Evolutionary conservation across 2,113 vertebrate species (phyloP).

Genomic region (Syngnathus scovelli): DNA sequence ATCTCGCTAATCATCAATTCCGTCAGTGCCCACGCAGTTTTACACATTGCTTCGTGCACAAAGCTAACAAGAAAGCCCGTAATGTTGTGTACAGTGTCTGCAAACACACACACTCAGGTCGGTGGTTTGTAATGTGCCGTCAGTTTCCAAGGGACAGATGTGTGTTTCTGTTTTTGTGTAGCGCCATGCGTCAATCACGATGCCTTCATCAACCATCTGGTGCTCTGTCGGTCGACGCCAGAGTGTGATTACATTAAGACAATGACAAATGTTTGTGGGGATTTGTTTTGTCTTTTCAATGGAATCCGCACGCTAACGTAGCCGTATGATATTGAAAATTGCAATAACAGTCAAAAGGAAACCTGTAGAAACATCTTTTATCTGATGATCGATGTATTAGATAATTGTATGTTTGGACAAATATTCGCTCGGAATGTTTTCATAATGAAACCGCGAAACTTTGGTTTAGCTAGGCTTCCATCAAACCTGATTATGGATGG

Average conservation of each 20-base stretch:
- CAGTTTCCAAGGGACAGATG: conserved; percentile 36
- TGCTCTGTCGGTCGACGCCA: conserved; percentile 23
- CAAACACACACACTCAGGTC: conserved; percentile 10
- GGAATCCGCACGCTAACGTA: background rate
- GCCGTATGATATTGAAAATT: background rate
- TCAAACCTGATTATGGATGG: no score
- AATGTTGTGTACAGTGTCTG: background rate
- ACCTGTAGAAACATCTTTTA: background rate
- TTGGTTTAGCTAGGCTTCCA: no score
- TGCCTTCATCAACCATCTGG: conserved; percentile 45
- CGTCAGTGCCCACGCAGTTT: conserved; percentile 15
- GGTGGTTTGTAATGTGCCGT: conserved; percentile 24
- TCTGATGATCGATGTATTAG: no score
- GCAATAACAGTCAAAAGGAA: background rate
- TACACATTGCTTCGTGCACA: conserved; percentile 7
- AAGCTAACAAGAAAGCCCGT: conserved; percentile 4
- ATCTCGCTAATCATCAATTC: conserved; percentile 31
- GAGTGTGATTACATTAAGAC: conserved; percentile 30
- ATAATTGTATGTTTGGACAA: no score
- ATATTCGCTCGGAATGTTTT: no score
- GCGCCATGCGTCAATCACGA: conserved; percentile 43
- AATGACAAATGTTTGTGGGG: background rate
- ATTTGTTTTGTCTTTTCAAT: background rate
- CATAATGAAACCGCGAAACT: no score
- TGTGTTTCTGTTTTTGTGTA: conserved; percentile 35